phyloP scores from a whole-genome alignment of 2,113 vertebrate species.

The Felis chaus region DNA sequence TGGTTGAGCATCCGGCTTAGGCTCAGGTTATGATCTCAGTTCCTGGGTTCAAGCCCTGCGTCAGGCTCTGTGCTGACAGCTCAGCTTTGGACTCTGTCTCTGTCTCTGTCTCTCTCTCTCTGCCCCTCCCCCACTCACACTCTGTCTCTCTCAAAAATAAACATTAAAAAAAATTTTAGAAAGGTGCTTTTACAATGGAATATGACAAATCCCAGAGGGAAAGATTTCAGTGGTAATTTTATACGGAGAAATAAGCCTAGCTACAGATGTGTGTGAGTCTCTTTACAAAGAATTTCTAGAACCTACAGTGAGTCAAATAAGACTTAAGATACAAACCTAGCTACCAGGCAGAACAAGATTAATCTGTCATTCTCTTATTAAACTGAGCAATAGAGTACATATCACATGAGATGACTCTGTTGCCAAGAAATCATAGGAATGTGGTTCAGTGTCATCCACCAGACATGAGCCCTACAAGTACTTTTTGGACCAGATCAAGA shows the following conservation, averaged over 20 bases:
- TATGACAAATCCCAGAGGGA: not conserved
- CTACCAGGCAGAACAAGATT: not conserved
- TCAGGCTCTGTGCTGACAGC: no score
- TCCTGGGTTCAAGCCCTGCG: no score
- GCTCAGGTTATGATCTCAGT: no score
- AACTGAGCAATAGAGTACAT: not conserved
- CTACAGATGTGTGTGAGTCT: not conserved
- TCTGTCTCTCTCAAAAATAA: no score
- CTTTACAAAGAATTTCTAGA: conserved; percentile 39
- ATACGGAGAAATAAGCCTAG: conserved; percentile 12
- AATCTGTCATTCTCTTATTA: not conserved
- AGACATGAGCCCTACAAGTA: not conserved
- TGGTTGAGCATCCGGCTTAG: fast-evolving
- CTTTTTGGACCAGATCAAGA: not conserved
- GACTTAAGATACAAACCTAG: not conserved
- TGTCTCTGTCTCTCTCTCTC: no score
- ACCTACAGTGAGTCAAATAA: not conserved
- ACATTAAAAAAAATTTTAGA: not conserved
- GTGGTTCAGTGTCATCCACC: not conserved
- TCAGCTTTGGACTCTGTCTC: no score
- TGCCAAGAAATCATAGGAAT: not conserved
- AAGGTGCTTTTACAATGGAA: conserved; percentile 35
- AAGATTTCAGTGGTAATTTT: conserved; percentile 49
- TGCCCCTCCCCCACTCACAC: no score
- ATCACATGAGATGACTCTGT: not conserved